Conservation (phyloP, 2,113 vertebrate genomes). For the Theristicus caerulescens region DNA sequence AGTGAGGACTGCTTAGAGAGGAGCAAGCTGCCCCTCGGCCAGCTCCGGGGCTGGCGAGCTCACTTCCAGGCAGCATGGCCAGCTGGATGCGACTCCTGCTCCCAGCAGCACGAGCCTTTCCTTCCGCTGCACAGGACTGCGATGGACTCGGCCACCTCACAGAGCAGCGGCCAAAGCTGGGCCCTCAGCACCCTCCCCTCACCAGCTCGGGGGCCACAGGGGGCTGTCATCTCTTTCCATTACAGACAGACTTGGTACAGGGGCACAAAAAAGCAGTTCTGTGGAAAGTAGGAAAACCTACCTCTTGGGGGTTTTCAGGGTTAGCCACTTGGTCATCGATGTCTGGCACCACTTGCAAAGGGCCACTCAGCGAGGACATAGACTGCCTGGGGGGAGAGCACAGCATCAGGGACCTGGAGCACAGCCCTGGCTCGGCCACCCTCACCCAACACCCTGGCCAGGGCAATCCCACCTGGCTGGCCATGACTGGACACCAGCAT, state of each 20-base stretch:
- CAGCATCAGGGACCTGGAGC: background rate
- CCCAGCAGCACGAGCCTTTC: background rate
- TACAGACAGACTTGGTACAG: background rate
- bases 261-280: background rate
- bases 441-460: background rate
- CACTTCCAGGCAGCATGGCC: background rate
- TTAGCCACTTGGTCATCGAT: constrained; percentile 95
- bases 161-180: background rate
- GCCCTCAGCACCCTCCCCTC: background rate
- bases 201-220: accelerated
- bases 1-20: accelerated
- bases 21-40: background rate
- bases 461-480: background rate
- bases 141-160: accelerated
- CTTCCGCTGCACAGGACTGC: background rate
- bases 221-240: background rate
- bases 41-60: background rate
- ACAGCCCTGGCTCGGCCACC: background rate
- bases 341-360: constrained; percentile 96
- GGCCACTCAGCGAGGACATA: constrained; percentile 92
- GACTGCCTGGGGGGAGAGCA: constrained; percentile 84
- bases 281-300: constrained; percentile 43
- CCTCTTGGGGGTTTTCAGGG: constrained; percentile 91
- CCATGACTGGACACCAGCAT: background rate
- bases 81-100: background rate